These are phyloP conservation scores for Pachyrhynchus sulphureomaculatus DNA, from an alignment of 1,140 invertebrate genomes.

Conservation along the genomic window DNA sequence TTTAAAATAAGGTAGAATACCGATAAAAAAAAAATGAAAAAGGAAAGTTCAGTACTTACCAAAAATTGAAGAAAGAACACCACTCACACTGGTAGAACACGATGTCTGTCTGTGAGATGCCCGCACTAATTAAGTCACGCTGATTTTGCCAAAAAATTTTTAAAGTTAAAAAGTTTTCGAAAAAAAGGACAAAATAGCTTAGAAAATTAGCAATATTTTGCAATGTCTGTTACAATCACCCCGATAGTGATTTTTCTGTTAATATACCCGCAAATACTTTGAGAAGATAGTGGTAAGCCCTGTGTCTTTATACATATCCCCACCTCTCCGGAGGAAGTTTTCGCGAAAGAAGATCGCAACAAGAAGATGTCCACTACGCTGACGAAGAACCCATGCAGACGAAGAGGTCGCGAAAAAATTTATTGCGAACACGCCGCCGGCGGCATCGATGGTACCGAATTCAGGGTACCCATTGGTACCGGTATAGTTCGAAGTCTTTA, in stretches of 20 bases:
- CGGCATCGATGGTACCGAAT: constrained; percentile 1
- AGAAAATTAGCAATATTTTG: too few species aligned
- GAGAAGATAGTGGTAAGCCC: constrained; percentile 2
- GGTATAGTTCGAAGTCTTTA: constrained; percentile 18
- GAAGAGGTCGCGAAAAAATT: constrained; percentile 22
- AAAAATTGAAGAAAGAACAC: too few species aligned
- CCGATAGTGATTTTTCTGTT: constrained; percentile 8
- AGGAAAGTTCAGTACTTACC: too few species aligned
- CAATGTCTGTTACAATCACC: too few species aligned
- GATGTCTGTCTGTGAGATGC: background rate
- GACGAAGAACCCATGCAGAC: constrained; percentile 15
- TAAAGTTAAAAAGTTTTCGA: too few species aligned
- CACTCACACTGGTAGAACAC: too few species aligned
- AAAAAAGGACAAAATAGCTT: too few species aligned
- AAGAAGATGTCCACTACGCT: constrained; percentile 23
- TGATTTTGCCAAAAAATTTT: too few species aligned
- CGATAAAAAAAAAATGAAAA: too few species aligned
- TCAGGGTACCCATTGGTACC: constrained; percentile 9
- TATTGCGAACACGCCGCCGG: constrained; percentile 12
- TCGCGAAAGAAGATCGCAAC: constrained; percentile 27
- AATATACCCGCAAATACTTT: constrained; percentile 18
- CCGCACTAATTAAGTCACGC: background rate
- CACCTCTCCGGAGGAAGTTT: constrained; percentile 15
- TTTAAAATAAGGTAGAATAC: too few species aligned
- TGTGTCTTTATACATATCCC: constrained; percentile 18